These are phyloP conservation scores for Glossosoma conforme DNA, from an alignment of 1,140 invertebrate genomes.

Conservation along the genomic window DNA sequence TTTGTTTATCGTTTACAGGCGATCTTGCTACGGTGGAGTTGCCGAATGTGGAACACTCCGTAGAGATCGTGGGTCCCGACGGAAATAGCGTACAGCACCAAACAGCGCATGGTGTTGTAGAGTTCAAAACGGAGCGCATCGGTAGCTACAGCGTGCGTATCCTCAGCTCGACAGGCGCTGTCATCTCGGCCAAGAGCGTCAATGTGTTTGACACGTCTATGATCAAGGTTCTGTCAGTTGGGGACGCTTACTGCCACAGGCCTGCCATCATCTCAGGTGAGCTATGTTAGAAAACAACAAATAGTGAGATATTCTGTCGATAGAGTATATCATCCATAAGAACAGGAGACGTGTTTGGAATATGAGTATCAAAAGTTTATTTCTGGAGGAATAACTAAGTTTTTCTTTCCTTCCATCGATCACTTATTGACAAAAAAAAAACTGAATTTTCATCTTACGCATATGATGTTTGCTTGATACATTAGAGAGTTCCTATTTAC, in stretches of 20 bases:
- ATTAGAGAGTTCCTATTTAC: no score
- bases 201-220: constrained; percentile 82
- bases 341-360: background rate
- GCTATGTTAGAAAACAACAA: constrained; percentile 16
- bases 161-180: constrained; percentile 40
- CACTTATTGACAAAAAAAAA: no score
- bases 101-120: constrained; percentile 47
- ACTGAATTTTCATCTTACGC: background rate
- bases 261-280: constrained; percentile 73
- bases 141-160: constrained; percentile 51
- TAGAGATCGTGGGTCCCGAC: constrained; percentile 53
- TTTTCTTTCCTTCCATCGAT: no score
- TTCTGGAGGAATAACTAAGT: no score
- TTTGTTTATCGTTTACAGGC: constrained; percentile 32
- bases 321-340: no score
- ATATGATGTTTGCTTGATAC: background rate
- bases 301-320: background rate
- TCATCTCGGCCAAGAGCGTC: constrained; percentile 54
- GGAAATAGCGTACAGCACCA: constrained; percentile 49
- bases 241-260: constrained; percentile 76
- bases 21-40: constrained; percentile 53
- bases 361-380: background rate
- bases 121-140: constrained; percentile 50
- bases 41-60: constrained; percentile 50
- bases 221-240: constrained; percentile 72